phyloP scores from a whole-genome alignment of 1,140 invertebrate species.

The Drosophila funebris region DNA sequence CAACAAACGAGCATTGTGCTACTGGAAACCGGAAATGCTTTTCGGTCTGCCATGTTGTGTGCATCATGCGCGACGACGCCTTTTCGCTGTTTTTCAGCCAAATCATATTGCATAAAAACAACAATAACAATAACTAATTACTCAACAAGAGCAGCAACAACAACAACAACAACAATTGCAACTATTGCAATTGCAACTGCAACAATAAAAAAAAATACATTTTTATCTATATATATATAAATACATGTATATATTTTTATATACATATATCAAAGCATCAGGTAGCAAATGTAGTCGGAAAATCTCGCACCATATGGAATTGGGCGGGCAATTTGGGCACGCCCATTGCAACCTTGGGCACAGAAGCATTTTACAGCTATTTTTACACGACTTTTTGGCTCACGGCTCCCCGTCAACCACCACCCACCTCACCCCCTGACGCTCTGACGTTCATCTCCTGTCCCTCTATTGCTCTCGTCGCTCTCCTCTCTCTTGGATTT shows the following conservation, averaged over 20 bases:
- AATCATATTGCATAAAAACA: conserved; percentile 7
- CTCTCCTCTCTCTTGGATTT: background rate
- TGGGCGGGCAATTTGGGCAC: conserved; percentile 17
- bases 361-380: conserved; percentile 63
- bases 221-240: background rate
- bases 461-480: background rate
- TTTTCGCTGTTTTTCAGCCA: background rate
- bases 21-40: conserved; percentile 8
- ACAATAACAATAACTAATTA: conserved; percentile 17
- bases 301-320: conserved; percentile 40
- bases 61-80: background rate
- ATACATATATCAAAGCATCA: conserved; percentile 23
- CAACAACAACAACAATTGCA: conserved; percentile 12
- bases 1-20: background rate
- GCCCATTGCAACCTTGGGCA: conserved; percentile 41
- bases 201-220: conserved; percentile 16
- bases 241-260: conserved; percentile 9
- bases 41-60: background rate
- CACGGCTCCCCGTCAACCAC: background rate
- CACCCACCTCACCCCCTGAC: background rate
- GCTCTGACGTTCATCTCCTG: background rate
- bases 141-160: conserved; percentile 12
- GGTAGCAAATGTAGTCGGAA: conserved; percentile 25
- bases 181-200: conserved; percentile 25
- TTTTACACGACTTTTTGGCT: conserved; percentile 52